Evolutionary conservation across 2,888 invertebrate genomes (phyloP).

Genomic region (Zygogramma bicolorata): DNA sequence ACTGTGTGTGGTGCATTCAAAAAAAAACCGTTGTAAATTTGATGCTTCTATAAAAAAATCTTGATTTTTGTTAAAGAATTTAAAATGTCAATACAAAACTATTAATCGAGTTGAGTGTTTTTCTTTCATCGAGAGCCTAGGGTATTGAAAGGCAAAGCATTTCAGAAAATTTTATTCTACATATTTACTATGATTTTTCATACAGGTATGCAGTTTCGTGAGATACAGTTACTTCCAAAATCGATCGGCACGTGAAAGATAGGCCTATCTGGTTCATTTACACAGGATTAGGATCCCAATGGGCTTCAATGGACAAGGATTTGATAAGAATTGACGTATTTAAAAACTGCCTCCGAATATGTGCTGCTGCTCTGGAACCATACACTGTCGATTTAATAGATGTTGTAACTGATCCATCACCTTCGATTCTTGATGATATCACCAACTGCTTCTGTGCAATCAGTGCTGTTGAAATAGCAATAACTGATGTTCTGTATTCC

Average conservation of each 20-base stretch:
- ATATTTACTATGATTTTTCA: no score
- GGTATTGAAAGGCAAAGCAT: no score
- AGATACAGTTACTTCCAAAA: conserved; percentile 32
- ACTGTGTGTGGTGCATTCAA: no score
- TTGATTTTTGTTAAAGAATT: no score
- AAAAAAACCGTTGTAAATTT: no score
- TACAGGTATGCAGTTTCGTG: conserved; percentile 42
- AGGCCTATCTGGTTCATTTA: conserved; percentile 75
- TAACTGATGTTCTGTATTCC: conserved; percentile 83
- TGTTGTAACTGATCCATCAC: conserved; percentile 63
- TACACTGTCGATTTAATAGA: conserved; percentile 70
- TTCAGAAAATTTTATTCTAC: no score
- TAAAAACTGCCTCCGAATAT: conserved; percentile 68
- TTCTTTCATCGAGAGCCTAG: no score
- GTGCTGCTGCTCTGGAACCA: conserved; percentile 67
- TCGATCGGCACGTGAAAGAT: conserved; percentile 22
- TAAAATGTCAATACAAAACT: no score
- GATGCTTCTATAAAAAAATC: no score
- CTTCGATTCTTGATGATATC: conserved; percentile 67
- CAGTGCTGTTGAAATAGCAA: conserved; percentile 75
- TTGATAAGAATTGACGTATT: conserved; percentile 73
- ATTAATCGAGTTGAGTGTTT: no score
- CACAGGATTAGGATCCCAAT: conserved; percentile 78
- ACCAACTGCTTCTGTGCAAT: conserved; percentile 72
- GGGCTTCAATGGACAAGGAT: conserved; percentile 73